Base-by-base conservation (phyloP, 2,888 invertebrate species). In the Spatulosminthurus flaviceps region DNA sequence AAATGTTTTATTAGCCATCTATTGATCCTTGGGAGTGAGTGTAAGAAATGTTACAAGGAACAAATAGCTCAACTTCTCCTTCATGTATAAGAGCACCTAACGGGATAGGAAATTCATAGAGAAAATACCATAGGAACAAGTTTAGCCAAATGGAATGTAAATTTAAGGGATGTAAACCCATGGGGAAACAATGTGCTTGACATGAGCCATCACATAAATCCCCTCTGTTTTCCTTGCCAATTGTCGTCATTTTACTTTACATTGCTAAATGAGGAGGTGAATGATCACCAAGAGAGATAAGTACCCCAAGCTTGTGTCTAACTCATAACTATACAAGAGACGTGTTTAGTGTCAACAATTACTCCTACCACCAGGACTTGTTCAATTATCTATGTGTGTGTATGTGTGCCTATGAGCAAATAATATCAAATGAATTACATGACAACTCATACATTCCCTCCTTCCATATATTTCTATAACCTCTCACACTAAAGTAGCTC, bases 1-100 rank as follows among this genome's bases (percentile, higher is more conserved):
- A 78, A 69, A 72, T 81, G 79, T 74, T 79, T 81, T 81, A 81
- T 81, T 79, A 34, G 74, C n/a, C 16, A 5, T 21, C 16, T 60
- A 60, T 19, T 60, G 21, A 21, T 60, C 9, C 34, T 34, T 7
- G 34, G 34, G 9, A 34, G 4, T 4, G 34, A 34, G 34, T 34
- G 34, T 34, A 9, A n/a, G n/a, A n/a, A n/a, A n/a, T n/a, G n/a
- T n/a, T n/a, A n/a, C n/a, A n/a, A n/a, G n/a, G n/a, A n/a, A n/a
- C n/a, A n/a, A n/a, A n/a, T n/a, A n/a, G n/a, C n/a, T n/a, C n/a
- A n/a, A n/a, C n/a, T n/a, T n/a, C n/a, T n/a, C n/a, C n/a, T n/a
- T n/a, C n/a, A n/a, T n/a, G n/a, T n/a, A n/a, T n/a, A n/a, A n/a
- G n/a, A n/a, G n/a, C 16, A 9, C 51, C 16, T 2, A 51, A 16